Conservation (phyloP, 2,113 vertebrate species). For the Ploceus nigricollis region DNA sequence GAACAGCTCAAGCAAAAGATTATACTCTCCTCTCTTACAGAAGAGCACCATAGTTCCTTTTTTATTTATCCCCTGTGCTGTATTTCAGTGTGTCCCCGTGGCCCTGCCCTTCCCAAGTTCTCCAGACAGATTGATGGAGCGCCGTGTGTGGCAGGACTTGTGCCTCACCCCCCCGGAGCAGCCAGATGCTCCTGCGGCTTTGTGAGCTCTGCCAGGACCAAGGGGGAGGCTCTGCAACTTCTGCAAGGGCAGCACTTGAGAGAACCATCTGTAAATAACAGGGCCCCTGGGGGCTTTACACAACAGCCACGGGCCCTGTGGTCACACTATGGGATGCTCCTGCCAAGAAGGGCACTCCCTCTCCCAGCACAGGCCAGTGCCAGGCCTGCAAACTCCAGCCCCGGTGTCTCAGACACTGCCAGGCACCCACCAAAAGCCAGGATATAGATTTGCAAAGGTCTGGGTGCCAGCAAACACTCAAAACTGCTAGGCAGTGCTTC, state of each 20-base stretch:
- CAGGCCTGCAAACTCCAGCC: background rate
- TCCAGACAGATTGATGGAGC: background rate
- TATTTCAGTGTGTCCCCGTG: background rate
- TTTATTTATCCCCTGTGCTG: background rate
- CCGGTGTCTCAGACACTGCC: background rate
- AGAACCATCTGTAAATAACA: background rate
- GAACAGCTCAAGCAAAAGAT: background rate
- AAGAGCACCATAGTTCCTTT: background rate
- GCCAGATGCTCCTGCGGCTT: slow-evolving; percentile 11
- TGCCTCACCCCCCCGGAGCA: accelerated
- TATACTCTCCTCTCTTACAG: background rate
- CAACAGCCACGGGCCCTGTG: background rate
- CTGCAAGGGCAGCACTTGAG: background rate
- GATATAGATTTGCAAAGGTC: background rate
- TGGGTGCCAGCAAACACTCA: background rate
- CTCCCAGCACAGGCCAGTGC: background rate
- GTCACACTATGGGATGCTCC: background rate
- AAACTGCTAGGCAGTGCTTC: too few species aligned
- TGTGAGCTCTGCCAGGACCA: background rate
- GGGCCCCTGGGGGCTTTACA: background rate
- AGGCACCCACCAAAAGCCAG: background rate
- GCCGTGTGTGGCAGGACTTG: background rate
- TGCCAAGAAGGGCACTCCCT: background rate
- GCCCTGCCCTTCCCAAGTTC: background rate
- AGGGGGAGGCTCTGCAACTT: background rate